Evolutionary conservation across 1,140 invertebrate genomes (phyloP), one percentile per base, ranked within the genome.

Genomic region (Oscheius sp.): DNA sequence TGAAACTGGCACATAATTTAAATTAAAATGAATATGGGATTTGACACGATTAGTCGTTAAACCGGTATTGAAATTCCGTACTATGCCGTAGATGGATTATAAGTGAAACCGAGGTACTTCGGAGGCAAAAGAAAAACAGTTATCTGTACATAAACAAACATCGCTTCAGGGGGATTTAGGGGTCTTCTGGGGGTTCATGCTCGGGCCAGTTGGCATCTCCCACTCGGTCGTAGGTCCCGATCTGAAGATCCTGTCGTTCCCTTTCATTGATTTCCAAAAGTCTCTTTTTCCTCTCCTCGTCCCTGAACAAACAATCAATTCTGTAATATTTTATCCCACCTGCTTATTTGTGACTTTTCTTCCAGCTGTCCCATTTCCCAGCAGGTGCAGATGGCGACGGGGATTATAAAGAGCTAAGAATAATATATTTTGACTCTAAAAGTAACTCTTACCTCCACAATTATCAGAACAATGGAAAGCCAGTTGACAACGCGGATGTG

Each of bases 361-460:
- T 55, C 7, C 7, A 55, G 23, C 4, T 7, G 23, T 7, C 49
- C 4, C 49, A 55, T 55, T 23, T 55, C 49, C 49, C 15, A 20
- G 23, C 28, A 55, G 7, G 23, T 23, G 49, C 4, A 55, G 23
- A 55, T 55, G 49, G 49, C 49, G 23, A 26, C 49, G 15, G 49
- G 49, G 28, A 55, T 15, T 15, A 23, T 23, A 23, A 7, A 4
- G 49, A 55, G 28, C 49, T 55, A 26, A 55, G 28, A 55, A n/a
- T 55, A 7, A 55, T 55, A 55, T 55, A 7, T 55, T 55, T 55
- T 13, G 7, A 23, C n/a, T n/a, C n/a, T n/a, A n/a, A n/a, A n/a
- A n/a, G n/a, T n/a, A 55, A 4, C 7, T 35, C 58, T 58, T 77
- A 83, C 80, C 72, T 83, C 80, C 49, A 82, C 34, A 42, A 82